These are phyloP conservation scores for Frankliniella fusca DNA, from an alignment of 2,888 invertebrate species.

Conservation along the genomic window DNA sequence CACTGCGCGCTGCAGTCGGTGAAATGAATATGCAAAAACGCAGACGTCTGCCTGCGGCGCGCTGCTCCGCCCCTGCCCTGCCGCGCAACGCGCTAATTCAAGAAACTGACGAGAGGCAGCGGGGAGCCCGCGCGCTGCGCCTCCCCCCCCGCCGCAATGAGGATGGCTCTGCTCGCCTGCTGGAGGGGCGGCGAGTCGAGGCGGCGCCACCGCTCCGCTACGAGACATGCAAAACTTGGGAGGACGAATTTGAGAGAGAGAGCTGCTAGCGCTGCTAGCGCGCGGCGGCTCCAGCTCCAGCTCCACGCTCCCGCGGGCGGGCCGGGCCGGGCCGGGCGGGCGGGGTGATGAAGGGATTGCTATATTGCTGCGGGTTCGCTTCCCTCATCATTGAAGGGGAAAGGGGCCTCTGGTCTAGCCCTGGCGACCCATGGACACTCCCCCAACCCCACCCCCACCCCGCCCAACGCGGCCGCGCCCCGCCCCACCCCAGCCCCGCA, in stretches of 20 bases:
- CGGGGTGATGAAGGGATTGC: too few species aligned
- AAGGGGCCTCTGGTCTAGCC: too few species aligned
- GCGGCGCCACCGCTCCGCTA: neutral
- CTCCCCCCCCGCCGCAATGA: neutral
- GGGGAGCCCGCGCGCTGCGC: neutral
- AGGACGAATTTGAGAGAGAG: neutral
- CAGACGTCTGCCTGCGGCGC: neutral
- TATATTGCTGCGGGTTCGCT: too few species aligned
- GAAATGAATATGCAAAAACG: constrained; percentile 16
- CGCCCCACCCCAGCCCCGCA: neutral
- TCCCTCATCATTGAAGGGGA: too few species aligned
- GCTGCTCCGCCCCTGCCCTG: neutral
- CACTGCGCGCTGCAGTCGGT: neutral
- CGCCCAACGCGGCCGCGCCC: neutral
- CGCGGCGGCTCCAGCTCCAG: neutral
- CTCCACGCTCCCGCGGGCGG: too few species aligned
- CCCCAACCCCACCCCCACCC: neutral
- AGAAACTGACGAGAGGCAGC: constrained; percentile 14
- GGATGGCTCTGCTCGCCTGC: neutral
- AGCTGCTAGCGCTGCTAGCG: neutral
- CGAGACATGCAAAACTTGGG: neutral
- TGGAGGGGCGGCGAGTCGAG: neutral
- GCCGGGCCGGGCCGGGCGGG: neutral
- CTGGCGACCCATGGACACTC: neutral
- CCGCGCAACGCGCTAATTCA: neutral